Evolutionary conservation across 30 jellyfish, hydroid and myxozoan genomes (phyloP), one percentile per base, ranked within the genome.

Genomic region (Aurelia coerulea): DNA sequence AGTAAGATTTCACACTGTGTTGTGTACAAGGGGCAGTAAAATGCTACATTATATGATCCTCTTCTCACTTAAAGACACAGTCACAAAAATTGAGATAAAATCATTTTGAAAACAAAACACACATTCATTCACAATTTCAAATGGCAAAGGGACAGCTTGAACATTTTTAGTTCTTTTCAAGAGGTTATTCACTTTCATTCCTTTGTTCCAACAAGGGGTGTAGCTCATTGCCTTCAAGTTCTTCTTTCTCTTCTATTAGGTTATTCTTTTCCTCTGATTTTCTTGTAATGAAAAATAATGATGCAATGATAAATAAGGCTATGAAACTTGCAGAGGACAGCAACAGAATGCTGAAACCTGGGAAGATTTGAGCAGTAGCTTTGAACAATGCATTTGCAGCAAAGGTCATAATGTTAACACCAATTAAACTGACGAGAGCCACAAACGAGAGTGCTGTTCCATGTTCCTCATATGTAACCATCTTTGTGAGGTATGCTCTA

Each of bases 371-470:
- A 12, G 96, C 84, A 6, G 96, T 87, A 2, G 82, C 83, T 56
- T 41, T 53, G 67, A 75, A 87, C 49, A 87, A 18, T n/a, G 42
- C 33, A 66, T 87, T 77, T 18, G 88, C 87, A 7, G 83, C 84
- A 46, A 72, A 62, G 17, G 85, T 87, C 82, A 79, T 78, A 76
- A 78, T 60, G 49, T 65, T 53, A 68, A 39, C 75, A 10, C 82
- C 91, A 58, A 87, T 64, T 12, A 77, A 35, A 63, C 96, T 87
- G 15, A 69, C 10, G 18, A 87, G 14, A 1, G 86, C 96, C 17
- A 87, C 85, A 71, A 51, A 69, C 12, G 96, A 78, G 6, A 87
- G 86, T 7, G 71, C 91, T 9, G 73, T 78, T 6, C 96, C 96
- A 29, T 87, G 88, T n/a, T 68, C 83, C 50, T 71, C 80, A 17